Evolutionary conservation across 2,113 vertebrate species (phyloP).

Genomic region (Phylloscopus trochiloides): DNA sequence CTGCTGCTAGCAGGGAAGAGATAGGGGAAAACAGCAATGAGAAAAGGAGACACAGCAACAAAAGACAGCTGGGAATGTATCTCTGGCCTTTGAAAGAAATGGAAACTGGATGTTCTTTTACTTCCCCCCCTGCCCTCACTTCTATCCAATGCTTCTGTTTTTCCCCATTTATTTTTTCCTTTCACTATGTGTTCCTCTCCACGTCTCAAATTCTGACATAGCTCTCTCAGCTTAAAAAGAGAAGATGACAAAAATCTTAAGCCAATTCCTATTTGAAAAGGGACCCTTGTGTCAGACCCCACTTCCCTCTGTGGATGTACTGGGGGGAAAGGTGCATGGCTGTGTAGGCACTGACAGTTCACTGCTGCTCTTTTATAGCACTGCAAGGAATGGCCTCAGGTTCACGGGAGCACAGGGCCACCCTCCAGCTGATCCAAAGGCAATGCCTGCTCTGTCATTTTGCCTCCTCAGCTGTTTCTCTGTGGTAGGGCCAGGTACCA

Average conservation of each 20-base stretch:
- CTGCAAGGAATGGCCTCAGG: not conserved
- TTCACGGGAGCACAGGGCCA: rapidly evolving
- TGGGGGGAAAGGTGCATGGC: not conserved
- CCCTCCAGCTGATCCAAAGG: not conserved
- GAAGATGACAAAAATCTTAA: not conserved
- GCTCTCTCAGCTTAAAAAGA: not conserved
- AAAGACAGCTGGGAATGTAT: not conserved
- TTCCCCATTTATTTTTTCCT: conserved; percentile 29
- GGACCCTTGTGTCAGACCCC: not conserved
- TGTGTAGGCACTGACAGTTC: not conserved
- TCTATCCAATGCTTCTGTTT: not conserved
- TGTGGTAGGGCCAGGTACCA: not conserved
- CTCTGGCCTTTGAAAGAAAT: not conserved
- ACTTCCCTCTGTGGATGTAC: not conserved
- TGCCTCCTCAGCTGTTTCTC: not conserved
- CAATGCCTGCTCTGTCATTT: not conserved
- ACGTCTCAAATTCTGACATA: not conserved
- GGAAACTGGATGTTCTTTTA: conserved; percentile 16
- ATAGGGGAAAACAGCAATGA: not conserved
- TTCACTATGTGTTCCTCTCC: not conserved
- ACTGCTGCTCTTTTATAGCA: not conserved
- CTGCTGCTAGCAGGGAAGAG: not conserved
- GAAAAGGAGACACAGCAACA: not conserved
- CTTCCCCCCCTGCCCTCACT: rapidly evolving
- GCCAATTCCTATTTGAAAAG: not conserved